A percentile compares a stretch with the other conserved stretches of the same genome.
These are phyloP conservation scores for Phyllotreta cruciferae DNA, from an alignment of 2,888 invertebrate species.

Conservation along the genomic window DNA sequence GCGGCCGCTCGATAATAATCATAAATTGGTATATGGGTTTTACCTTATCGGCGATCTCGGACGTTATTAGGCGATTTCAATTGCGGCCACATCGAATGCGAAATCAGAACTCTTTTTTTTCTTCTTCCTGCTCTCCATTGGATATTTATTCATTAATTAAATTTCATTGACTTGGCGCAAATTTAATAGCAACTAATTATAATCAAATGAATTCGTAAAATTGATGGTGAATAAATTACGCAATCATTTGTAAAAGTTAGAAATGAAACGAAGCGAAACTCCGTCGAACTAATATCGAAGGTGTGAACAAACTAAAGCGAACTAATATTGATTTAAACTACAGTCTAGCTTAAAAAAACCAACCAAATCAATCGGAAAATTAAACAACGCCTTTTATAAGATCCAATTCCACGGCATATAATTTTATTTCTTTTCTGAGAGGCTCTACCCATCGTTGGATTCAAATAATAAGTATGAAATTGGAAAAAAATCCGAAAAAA, in stretches of 20 bases:
- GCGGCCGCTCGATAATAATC: slow-evolving; percentile 46
- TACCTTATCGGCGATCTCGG: slow-evolving; percentile 35
- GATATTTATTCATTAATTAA: too few species aligned
- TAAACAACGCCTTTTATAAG: slow-evolving; percentile 43
- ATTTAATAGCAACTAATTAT: too few species aligned
- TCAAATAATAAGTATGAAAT: slow-evolving; percentile 43
- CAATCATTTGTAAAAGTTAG: too few species aligned
- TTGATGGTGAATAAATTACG: too few species aligned
- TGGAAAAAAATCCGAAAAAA: slow-evolving; percentile 36
- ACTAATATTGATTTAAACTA: slow-evolving; percentile 41
- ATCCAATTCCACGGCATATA: slow-evolving; percentile 39
- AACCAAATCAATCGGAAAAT: slow-evolving; percentile 42
- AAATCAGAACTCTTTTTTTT: slow-evolving; percentile 15
- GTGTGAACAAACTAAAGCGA: slow-evolving; percentile 38
- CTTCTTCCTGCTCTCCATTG: too few species aligned
- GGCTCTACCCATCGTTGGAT: slow-evolving; percentile 32
- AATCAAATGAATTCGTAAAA: too few species aligned
- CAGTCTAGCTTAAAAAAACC: slow-evolving; percentile 31
- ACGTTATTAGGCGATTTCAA: slow-evolving; percentile 30
- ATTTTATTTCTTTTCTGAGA: slow-evolving; percentile 35
- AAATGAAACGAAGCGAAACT: too few species aligned
- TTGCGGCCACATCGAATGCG: slow-evolving; percentile 16
- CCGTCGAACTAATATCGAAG: not conserved
- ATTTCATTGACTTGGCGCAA: too few species aligned
- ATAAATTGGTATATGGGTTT: slow-evolving; percentile 47